A percentile compares a stretch with the other conserved stretches of the same genome.
phyloP scores from a whole-genome alignment of 2,888 invertebrate species.

The Drosophila stalkeri region DNA sequence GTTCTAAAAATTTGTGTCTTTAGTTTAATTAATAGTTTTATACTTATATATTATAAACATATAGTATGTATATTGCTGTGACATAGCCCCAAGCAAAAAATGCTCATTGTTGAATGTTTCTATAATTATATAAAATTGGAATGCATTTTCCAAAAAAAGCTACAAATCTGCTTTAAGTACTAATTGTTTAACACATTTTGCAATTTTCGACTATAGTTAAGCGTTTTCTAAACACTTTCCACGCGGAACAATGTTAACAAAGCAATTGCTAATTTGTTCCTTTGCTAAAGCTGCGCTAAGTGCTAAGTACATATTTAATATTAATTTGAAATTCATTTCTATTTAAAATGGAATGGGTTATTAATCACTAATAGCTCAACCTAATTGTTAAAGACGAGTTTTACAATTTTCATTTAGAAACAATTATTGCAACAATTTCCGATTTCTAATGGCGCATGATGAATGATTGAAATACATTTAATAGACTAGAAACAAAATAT shows the following conservation, averaged over 20 bases:
- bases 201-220: conserved; percentile 46
- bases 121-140: conserved; percentile 21
- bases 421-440: conserved; percentile 73
- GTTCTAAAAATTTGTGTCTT: conserved; percentile 62
- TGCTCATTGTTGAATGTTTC: conserved; percentile 37
- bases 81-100: conserved; percentile 45
- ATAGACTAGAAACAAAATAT: conserved; percentile 72
- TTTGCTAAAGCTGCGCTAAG: conserved; percentile 72
- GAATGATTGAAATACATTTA: conserved; percentile 43
- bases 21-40: conserved; percentile 50
- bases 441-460: conserved; percentile 64
- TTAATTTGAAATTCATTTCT: conserved; percentile 16
- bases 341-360: conserved; percentile 37
- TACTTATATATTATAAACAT: conserved; percentile 44
- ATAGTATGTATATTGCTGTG: conserved; percentile 65
- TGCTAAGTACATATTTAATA: conserved; percentile 58
- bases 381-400: conserved; percentile 63
- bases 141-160: conserved; percentile 54
- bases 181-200: conserved; percentile 50
- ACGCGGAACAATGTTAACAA: conserved; percentile 67
- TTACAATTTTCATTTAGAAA: conserved; percentile 52
- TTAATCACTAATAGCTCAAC: conserved; percentile 73
- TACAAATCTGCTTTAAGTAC: conserved; percentile 57
- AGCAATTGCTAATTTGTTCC: conserved; percentile 72
- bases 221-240: conserved; percentile 62